phyloP scores from a whole-genome alignment of 2,797 vertebrate genomes.

The Esox lucius region DNA sequence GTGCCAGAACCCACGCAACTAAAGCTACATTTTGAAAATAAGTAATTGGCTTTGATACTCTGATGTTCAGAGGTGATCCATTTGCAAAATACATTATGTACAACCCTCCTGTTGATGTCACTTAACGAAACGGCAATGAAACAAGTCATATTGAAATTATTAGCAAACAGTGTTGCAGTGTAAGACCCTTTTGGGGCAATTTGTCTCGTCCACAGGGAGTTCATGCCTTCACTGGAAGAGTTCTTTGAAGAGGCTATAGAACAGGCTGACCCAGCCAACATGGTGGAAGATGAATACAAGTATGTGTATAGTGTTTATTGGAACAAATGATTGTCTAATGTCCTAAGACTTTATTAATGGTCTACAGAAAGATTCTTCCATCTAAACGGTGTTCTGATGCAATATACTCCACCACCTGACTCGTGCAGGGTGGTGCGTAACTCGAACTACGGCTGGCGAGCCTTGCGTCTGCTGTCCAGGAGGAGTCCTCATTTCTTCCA shows the following conservation, averaged over 20 bases:
- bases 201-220: slow-evolving; percentile 78
- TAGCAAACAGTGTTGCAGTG: too few species aligned
- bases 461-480: slow-evolving; percentile 89
- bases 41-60: too few species aligned
- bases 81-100: too few species aligned
- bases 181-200: too few species aligned
- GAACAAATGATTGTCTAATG: not conserved
- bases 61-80: too few species aligned
- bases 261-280: slow-evolving; percentile 94
- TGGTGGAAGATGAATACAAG: slow-evolving; percentile 99
- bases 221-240: slow-evolving; percentile 95
- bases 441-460: slow-evolving; percentile 98
- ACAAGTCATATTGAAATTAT: too few species aligned
- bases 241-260: slow-evolving; percentile 98
- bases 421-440: slow-evolving; percentile 88
- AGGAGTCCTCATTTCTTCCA: slow-evolving; percentile 99
- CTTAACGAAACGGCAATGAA: too few species aligned
- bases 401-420: not conserved
- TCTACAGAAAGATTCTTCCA: not conserved
- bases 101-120: too few species aligned
- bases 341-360: not conserved
- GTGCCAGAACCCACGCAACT: too few species aligned
- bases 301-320: slow-evolving; percentile 59
- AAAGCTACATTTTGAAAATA: too few species aligned
- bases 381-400: not conserved